Base-by-base conservation (phyloP, 2,797 vertebrate species). In the Dendrocincla tyrannina region DNA sequence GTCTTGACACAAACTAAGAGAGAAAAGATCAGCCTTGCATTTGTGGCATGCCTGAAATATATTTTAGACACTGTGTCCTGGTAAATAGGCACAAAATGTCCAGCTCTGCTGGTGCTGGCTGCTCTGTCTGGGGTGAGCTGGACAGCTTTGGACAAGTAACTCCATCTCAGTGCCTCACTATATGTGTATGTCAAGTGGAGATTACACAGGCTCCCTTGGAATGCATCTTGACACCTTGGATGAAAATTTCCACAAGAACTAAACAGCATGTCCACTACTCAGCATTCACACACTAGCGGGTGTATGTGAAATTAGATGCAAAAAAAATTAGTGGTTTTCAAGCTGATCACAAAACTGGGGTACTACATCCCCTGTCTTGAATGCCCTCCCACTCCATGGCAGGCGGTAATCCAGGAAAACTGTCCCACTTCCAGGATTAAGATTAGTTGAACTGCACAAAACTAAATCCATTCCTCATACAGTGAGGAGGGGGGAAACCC, bases 401-500 rank as follows among this genome's bases (percentile, higher is more conserved):
- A n/a, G 25, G 12, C 58, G 41, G 39, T 42, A 58, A 62, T 2
- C 7, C 9, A 28, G 44, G 27, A 83, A 82, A 62, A 44, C 11
- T 41, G 4, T 32, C 37, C 17, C 47, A 5, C 16, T 90, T n/a
- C 11, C 39, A 69, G 39, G 64, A 73, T 0, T 50, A 22, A 58
- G 30, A 49, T 50, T 42, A 62, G 12, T 17, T 44, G 13, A 58
- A 5, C 46, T 86, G 39, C 19, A 42, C 11, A 42, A 76, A 79
- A 25, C 8, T 19, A 76, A 76, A 77, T 27, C 14, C 17, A 11
- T 53, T 73, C 35, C 13, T 62, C 33, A 17, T 25, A n/a, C 4
- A 24, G 5, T 9, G 4, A 7, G 1, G 0, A 6, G 4, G 1
- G 20, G 7, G 1, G 5, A 0, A 9, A 25, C 0, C 3, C 0